Evolutionary conservation across 1,140 invertebrate genomes (phyloP), one percentile per base, ranked within the genome.

Genomic region (Grapholita molesta): DNA sequence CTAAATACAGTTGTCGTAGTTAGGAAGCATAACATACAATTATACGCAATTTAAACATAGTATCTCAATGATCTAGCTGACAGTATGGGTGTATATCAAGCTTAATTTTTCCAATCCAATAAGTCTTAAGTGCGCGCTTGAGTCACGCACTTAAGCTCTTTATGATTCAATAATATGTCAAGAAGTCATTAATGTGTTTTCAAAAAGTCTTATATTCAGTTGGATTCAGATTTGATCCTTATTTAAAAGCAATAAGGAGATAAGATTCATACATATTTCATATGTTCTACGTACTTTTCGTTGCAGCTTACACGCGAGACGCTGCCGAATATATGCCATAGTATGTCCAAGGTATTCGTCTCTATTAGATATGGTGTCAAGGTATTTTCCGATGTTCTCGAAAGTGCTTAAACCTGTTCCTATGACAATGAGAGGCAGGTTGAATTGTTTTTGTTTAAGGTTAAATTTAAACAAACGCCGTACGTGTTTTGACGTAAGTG

Each of bases 381-480:
- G 55, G 55, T 8, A 28, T 7, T 61, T 61, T 61, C 55, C 28
- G 55, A 61, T 61, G 55, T 61, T 61, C 55, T 61, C 55, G 15
- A 61, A 61, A 61, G 55, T 32, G 24, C n/a, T 30, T 57, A 61
- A 61, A 61, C 55, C n/a, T 28, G 55, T 61, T 61, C 21, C 12
- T n/a, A 30, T 61, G 55, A 61, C 55, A 61, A 61, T 61, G 55
- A 61, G 25, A 25, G 42, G 18, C 55, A 28, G 55, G 25, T 61
- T 61, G 55, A 61, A 24, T 57, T 12, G 18, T n/a, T 48, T 21
- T 48, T 21, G 42, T 48, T 48, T 48, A 48, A 48, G 42, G 42
- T 21, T 21, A 48, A 21, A 18, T 30, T n/a, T n/a, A n/a, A n/a
- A 38, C 35, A 15, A n/a, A 11, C 35, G 15, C 15, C n/a, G 5